phyloP scores from a whole-genome alignment of 2,113 vertebrate genomes.

The Channa argus region DNA sequence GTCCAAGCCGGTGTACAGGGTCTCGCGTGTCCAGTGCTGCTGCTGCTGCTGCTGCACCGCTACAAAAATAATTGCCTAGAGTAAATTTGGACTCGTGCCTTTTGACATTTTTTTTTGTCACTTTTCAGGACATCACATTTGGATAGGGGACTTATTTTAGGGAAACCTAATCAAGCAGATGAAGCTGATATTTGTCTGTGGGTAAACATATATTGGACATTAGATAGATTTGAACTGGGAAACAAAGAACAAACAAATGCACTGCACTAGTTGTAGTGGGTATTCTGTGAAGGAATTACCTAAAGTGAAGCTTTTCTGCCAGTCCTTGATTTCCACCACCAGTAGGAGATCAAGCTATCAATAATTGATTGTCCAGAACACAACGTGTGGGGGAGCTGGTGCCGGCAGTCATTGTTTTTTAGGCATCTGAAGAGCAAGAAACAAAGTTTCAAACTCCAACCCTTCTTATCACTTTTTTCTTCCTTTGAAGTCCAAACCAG shows the following conservation, averaged over 20 bases:
- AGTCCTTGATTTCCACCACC: constrained; percentile 49
- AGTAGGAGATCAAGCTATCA: constrained; percentile 39
- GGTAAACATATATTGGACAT: constrained; percentile 29
- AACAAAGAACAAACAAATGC: constrained; percentile 33
- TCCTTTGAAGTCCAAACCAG: constrained; percentile 25
- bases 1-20: neutral
- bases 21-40: constrained; percentile 17
- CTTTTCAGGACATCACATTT: constrained; percentile 49
- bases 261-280: constrained; percentile 3
- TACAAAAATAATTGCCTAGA: constrained; percentile 38
- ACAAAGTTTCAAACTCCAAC: constrained; percentile 25
- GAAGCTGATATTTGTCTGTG: constrained; percentile 54
- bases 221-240: constrained; percentile 28
- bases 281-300: constrained; percentile 32
- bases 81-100: constrained; percentile 57
- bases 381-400: constrained; percentile 30
- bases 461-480: constrained; percentile 22
- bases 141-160: constrained; percentile 27
- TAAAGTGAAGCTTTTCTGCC: constrained; percentile 39
- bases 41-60: neutral
- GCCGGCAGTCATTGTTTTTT: constrained; percentile 45
- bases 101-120: constrained; percentile 33
- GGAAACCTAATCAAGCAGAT: constrained; percentile 34
- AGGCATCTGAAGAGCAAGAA: constrained; percentile 19
- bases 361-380: constrained; percentile 62